These are phyloP conservation scores for Gryon sp. DNA, from an alignment of 1,140 invertebrate genomes.

Conservation along the genomic window DNA sequence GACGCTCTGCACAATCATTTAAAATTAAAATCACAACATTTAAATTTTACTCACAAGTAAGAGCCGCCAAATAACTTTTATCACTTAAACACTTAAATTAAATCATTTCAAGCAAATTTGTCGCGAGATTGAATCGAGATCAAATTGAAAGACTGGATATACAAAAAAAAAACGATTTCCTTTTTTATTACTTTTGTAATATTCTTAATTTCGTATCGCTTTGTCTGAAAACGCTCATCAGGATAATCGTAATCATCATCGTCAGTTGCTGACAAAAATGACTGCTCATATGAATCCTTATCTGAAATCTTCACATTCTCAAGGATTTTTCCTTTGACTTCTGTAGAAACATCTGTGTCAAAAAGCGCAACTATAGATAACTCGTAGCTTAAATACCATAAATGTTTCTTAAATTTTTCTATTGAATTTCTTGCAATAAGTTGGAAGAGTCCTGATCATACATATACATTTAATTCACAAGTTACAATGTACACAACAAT, in stretches of 20 bases:
- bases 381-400: constrained; percentile 57
- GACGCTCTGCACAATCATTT: constrained; percentile 12
- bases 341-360: constrained; percentile 29
- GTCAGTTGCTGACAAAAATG: too few species aligned
- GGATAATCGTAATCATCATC: constrained; percentile 9
- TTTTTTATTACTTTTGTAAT: neutral
- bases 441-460: too few species aligned
- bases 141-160: neutral
- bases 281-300: too few species aligned
- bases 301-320: constrained; percentile 6
- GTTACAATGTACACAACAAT: too few species aligned
- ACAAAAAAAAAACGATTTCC: constrained; percentile 8
- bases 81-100: neutral
- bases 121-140: constrained; percentile 1
- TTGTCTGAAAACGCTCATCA: constrained; percentile 4
- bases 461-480: too few species aligned
- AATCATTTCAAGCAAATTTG: neutral
- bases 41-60: neutral
- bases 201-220: neutral
- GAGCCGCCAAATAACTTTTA: neutral
- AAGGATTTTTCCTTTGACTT: constrained; percentile 40
- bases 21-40: too few species aligned
- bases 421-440: constrained; percentile 32
- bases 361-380: constrained; percentile 41
- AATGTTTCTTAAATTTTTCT: constrained; percentile 51